Percentiles rank a stretch among this genome's conserved stretches.
These are phyloP conservation scores for Hypomesus transpacificus DNA, from an alignment of 2,113 vertebrate genomes.

Conservation along the genomic window DNA sequence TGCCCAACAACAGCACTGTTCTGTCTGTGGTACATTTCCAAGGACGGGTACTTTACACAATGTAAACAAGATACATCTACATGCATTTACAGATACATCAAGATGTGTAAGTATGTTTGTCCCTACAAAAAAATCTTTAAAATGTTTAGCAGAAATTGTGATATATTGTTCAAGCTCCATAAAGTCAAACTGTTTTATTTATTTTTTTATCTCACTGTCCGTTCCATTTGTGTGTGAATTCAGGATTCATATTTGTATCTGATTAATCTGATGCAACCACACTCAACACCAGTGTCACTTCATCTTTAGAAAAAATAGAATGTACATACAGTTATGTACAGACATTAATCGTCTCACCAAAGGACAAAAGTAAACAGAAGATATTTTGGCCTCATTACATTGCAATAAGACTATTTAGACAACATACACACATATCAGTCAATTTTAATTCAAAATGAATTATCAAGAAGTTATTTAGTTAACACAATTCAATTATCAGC, in stretches of 20 bases:
- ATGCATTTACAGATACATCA: too few species aligned
- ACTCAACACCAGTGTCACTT: not conserved
- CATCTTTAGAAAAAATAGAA: not conserved
- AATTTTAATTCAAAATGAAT: too few species aligned
- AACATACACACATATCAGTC: too few species aligned
- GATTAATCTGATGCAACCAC: not conserved
- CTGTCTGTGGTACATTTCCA: constrained; percentile 1
- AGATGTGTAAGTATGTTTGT: too few species aligned
- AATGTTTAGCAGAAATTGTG: too few species aligned
- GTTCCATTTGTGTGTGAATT: not conserved
- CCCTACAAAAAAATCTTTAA: too few species aligned
- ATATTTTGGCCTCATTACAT: too few species aligned
- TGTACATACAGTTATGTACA: not conserved
- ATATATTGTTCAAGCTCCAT: not conserved
- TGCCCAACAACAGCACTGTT: not conserved
- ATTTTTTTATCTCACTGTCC: not conserved
- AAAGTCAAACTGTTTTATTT: not conserved
- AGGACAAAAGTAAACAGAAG: too few species aligned
- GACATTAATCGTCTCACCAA: too few species aligned
- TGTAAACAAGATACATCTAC: constrained; percentile 6
- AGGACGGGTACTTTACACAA: not conserved
- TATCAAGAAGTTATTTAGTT: too few species aligned
- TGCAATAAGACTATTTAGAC: too few species aligned
- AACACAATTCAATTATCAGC: too few species aligned
- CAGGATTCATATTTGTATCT: not conserved